Percentiles rank a stretch among this genome's conserved stretches.
Evolutionary conservation across 2,797 vertebrate genomes (phyloP).

Genomic region (Mormyrops boulengeri): DNA sequence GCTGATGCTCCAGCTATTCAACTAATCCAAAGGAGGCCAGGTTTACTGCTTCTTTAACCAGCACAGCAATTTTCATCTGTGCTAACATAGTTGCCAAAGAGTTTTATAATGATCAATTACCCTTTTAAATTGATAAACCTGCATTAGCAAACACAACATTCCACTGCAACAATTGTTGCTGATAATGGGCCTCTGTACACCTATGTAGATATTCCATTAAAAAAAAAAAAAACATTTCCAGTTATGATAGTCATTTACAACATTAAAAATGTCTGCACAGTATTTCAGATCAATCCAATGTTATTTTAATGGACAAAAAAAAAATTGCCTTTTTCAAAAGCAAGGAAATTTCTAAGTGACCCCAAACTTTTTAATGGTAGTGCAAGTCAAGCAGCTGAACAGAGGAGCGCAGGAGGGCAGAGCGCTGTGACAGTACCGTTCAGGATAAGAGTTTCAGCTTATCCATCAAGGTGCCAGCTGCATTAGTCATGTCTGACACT

Average conservation of each 20-base stretch:
- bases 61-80: neutral
- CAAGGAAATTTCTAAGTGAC: neutral
- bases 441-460: neutral
- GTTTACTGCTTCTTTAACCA: neutral
- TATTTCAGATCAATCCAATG: too few relatives aligned
- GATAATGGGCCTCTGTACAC: neutral
- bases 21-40: neutral
- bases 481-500: neutral
- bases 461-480: neutral
- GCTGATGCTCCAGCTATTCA: neutral
- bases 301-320: too few relatives aligned
- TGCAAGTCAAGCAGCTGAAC: neutral
- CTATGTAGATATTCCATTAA: too few relatives aligned
- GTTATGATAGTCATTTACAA: too few relatives aligned
- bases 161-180: neutral
- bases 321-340: too few relatives aligned
- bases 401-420: neutral
- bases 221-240: too few relatives aligned
- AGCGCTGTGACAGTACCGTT: neutral
- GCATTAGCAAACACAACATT: neutral
- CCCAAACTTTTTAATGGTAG: neutral
- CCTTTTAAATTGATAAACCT: neutral
- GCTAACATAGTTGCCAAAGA: neutral
- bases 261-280: too few relatives aligned
- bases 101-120: neutral